Evolutionary conservation across 2,888 invertebrate species (phyloP).

Genomic region (Podabrus alpinus): DNA sequence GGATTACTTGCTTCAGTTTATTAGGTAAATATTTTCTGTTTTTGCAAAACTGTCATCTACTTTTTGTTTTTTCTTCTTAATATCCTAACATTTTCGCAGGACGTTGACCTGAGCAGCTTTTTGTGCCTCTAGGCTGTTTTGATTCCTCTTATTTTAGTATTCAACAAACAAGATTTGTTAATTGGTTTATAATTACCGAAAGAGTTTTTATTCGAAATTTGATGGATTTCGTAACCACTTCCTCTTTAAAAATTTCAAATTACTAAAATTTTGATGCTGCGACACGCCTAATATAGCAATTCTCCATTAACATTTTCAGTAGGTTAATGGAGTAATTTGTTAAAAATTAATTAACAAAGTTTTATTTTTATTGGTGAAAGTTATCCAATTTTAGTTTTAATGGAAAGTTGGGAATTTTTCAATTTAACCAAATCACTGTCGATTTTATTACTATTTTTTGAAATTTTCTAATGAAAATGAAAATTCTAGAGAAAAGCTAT

Average conservation of each 20-base stretch:
- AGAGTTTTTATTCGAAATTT: not conserved
- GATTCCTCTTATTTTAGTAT: not conserved
- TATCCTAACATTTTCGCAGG: constrained; percentile 12
- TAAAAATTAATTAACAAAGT: not conserved
- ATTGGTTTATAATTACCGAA: not conserved
- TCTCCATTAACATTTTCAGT: not conserved
- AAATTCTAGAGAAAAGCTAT: not conserved
- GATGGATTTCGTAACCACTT: not conserved
- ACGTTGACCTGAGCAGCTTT: constrained; percentile 18
- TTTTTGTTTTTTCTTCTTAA: constrained; percentile 10
- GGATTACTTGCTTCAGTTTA: constrained; percentile 16
- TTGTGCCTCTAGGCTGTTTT: not conserved
- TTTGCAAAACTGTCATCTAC: constrained; percentile 8
- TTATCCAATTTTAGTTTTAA: constrained; percentile 1
- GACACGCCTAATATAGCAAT: not conserved
- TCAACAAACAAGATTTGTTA: not conserved
- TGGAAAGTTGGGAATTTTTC: constrained; percentile 1
- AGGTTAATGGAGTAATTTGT: not conserved
- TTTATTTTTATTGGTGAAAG: not conserved
- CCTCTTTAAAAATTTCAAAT: not conserved
- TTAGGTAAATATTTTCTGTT: constrained; percentile 12
- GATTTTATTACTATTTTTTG: not conserved
- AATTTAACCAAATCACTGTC: not conserved
- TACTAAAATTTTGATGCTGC: not conserved
- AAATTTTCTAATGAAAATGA: not conserved